Base-by-base conservation (phyloP, 2,797 vertebrate species). In the Perodicticus potto region DNA sequence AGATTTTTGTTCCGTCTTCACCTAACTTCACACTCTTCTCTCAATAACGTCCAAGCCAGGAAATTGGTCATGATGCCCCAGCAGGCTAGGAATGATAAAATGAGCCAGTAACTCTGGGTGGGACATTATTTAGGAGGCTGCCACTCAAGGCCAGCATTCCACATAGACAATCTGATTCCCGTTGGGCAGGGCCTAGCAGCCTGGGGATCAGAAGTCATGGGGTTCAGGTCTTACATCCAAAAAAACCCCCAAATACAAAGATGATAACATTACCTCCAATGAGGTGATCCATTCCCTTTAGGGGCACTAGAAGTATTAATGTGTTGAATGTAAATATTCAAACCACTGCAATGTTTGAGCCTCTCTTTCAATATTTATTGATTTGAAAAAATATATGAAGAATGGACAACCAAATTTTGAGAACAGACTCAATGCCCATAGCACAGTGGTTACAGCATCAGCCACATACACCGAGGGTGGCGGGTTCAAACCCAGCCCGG, bases 261-360 rank as follows among this genome's bases (percentile, higher is more conserved):
- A 53, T 53, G 49, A 53, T n/a, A 3, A 45, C 70, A 40, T 91
- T 76, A 25, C 34, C 87, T 76, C 74, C 29, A 86, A 40, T n/a
- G 32, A 92, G 29, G 55, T 7, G 4, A 49, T 29, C 2, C 3
- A 10, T 84, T 87, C 43, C 27, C 2, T 43, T 84, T 67, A 3
- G 40, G 22, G 20, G 11, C n/a, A 49, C 49, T 45, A 32, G 59
- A 59, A 70, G 11, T 90, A 78, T 57, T 82, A 23, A 86, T 40
- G 43, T 69, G 20, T 69, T 82, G 61, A 57, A 63, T 84, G 84
- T 25, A 72, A 83, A 72, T 70, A 27, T 57, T 89, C 59, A 73
- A 86, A 49, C 59, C 72, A 86, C 19, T 49, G 86, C 59, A 25
- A 29, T 49, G 83, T 91, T 95, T 86, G 8, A 74, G 87, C 67